Conservation (phyloP, 2,113 vertebrate genomes). For the Ceyx melanurus region DNA sequence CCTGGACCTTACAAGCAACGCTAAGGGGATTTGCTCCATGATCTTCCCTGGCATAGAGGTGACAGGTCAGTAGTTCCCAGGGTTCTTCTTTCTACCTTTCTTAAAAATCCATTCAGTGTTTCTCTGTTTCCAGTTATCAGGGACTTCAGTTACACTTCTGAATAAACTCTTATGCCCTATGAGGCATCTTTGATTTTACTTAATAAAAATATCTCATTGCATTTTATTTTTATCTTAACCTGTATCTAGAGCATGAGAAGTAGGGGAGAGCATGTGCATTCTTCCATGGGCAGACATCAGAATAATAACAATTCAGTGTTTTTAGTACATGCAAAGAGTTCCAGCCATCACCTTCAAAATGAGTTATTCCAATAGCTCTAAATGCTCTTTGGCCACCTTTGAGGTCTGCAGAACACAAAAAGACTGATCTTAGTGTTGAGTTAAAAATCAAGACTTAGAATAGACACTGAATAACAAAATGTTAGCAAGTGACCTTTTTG, state of each 20-base stretch:
- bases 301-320: background rate
- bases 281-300: background rate
- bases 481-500: conserved; percentile 31
- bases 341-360: background rate
- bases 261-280: background rate
- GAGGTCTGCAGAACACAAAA: background rate
- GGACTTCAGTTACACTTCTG: background rate
- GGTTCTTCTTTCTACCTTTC: too few species aligned
- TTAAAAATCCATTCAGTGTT: background rate
- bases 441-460: conserved; percentile 19
- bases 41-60: too few species aligned
- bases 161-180: background rate
- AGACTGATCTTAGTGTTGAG: background rate
- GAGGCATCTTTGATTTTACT: background rate
- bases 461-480: conserved; percentile 22
- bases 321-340: background rate
- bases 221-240: background rate
- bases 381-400: background rate
- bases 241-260: background rate
- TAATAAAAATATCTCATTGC: background rate
- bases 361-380: background rate
- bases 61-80: too few species aligned
- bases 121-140: background rate
- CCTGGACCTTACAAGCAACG: too few species aligned
- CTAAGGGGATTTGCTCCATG: too few species aligned